These are phyloP conservation scores for Lysandra bellargus DNA, from an alignment of 2,888 invertebrate genomes.

Conservation along the genomic window DNA sequence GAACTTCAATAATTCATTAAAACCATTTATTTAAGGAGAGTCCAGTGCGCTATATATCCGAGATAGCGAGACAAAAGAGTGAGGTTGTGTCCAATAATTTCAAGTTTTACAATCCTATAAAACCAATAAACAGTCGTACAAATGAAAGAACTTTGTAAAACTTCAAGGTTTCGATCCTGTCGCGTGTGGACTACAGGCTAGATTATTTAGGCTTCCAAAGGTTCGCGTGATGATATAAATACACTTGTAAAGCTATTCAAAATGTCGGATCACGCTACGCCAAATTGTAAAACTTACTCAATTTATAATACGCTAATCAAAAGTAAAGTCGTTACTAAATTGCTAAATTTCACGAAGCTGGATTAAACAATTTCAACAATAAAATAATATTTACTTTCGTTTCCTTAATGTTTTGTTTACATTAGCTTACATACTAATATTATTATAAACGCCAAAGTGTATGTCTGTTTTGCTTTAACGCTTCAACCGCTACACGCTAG, in stretches of 20 bases:
- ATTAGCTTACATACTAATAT: background rate
- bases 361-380: slow-evolving; percentile 15
- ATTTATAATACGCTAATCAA: slow-evolving; percentile 28
- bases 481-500: no score
- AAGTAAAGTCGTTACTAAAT: slow-evolving; percentile 16
- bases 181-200: background rate
- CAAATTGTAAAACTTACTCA: slow-evolving; percentile 24
- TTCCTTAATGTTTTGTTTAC: background rate
- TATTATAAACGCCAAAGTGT: background rate
- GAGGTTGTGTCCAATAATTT: no score
- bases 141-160: background rate
- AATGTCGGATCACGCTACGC: slow-evolving; percentile 11
- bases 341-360: slow-evolving; percentile 17
- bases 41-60: no score
- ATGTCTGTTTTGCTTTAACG: background rate
- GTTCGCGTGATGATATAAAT: background rate
- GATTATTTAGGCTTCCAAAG: background rate
- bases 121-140: no score
- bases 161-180: background rate
- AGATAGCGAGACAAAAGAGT: no score
- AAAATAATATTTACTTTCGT: background rate
- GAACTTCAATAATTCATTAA: no score
- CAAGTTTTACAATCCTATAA: no score
- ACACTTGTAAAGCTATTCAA: background rate
- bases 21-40: no score